These are phyloP conservation scores for Chaetodon trifasciatus DNA, from an alignment of 2,797 vertebrate species.

Conservation along the genomic window DNA sequence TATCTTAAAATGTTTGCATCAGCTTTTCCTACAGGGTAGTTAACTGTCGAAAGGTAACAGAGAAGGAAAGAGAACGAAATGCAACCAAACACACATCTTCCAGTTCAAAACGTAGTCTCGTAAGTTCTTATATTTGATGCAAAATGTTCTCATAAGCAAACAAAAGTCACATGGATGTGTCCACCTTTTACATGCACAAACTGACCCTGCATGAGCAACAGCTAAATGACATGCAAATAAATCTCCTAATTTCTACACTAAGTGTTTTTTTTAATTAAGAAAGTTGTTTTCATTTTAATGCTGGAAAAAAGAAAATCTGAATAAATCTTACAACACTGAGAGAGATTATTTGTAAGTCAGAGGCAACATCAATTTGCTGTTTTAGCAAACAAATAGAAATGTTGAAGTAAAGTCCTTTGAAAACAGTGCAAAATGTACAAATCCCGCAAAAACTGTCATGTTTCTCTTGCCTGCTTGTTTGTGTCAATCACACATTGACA, in stretches of 20 bases:
- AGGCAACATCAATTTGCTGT: slow-evolving; percentile 8
- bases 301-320: neutral
- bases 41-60: neutral
- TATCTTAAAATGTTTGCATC: slow-evolving; percentile 14
- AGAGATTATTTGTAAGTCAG: slow-evolving; percentile 30
- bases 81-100: neutral
- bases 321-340: neutral
- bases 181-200: neutral
- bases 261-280: neutral
- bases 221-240: neutral
- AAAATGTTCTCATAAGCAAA: neutral
- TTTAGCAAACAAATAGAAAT: slow-evolving; percentile 30
- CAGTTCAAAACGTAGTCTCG: neutral
- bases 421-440: slow-evolving; percentile 4
- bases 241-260: neutral
- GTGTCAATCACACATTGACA: neutral
- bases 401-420: neutral
- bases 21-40: slow-evolving; percentile 3
- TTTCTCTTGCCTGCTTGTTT: neutral
- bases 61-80: neutral
- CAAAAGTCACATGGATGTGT: neutral
- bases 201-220: neutral
- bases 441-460: neutral
- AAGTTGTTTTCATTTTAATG: neutral
- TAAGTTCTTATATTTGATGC: neutral